Evolutionary conservation across 2,888 invertebrate species (phyloP).

Genomic region (Agonopterix arenella): DNA sequence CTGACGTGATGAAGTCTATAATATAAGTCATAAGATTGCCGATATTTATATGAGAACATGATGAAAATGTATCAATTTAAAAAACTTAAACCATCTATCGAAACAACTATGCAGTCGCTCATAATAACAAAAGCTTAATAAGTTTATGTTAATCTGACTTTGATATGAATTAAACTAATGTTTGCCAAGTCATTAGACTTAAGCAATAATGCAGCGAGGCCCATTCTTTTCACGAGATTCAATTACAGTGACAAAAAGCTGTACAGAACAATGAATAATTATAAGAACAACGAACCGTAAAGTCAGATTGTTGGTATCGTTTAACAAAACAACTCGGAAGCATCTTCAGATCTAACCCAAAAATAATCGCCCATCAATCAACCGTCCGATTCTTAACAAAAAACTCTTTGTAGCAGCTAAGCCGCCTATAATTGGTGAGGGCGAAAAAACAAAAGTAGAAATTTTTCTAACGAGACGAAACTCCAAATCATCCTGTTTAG

Average conservation of each 20-base stretch:
- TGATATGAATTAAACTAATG: background rate
- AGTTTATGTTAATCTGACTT: too few species aligned
- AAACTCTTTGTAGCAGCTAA: constrained; percentile 55
- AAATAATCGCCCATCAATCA: constrained; percentile 74
- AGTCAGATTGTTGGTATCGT: constrained; percentile 34
- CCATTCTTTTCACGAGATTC: constrained; percentile 19
- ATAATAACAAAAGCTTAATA: too few species aligned
- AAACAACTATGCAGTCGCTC: too few species aligned
- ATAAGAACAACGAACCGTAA: constrained; percentile 35
- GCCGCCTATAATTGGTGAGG: constrained; percentile 56
- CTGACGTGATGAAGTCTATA: too few species aligned
- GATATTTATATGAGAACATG: too few species aligned
- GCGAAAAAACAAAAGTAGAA: constrained; percentile 70
- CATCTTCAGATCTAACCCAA: constrained; percentile 56
- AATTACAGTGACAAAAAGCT: constrained; percentile 31
- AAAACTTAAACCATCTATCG: too few species aligned
- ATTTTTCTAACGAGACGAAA: constrained; percentile 69
- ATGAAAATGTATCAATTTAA: too few species aligned
- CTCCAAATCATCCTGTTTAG: constrained; percentile 70
- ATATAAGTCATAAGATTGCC: too few species aligned
- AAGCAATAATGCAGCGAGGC: constrained; percentile 14
- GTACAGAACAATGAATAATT: constrained; percentile 32
- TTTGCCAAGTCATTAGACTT: constrained; percentile 13
- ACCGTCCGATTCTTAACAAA: constrained; percentile 40
- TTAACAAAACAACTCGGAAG: constrained; percentile 60